Evolutionary conservation across 2,797 vertebrate genomes (phyloP).

Genomic region (Botia kubotai): DNA sequence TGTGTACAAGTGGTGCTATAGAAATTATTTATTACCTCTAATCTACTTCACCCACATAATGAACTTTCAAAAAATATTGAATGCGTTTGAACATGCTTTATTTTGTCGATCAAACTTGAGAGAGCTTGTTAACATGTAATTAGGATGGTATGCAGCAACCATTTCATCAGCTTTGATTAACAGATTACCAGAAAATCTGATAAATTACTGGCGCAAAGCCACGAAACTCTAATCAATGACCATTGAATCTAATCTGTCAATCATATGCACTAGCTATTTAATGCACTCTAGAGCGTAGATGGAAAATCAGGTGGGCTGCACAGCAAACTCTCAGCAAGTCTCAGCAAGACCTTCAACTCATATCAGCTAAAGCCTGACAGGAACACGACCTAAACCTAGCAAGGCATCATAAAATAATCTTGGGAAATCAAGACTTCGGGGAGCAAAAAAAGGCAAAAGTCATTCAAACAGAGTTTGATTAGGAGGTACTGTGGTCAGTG

Average conservation of each 20-base stretch:
- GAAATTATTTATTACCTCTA: constrained; percentile 40
- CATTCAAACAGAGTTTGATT: constrained; percentile 8
- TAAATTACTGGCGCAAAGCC: not conserved
- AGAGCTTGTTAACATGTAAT: constrained; percentile 22
- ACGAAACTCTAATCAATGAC: constrained; percentile 6
- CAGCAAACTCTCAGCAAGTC: not conserved
- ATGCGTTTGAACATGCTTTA: not conserved
- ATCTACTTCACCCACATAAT: constrained; percentile 27
- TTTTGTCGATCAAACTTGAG: constrained; percentile 17
- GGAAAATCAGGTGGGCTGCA: not conserved
- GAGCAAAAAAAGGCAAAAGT: not conserved
- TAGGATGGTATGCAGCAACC: not conserved
- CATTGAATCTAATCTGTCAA: constrained; percentile 25
- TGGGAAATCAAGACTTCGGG: constrained; percentile 29
- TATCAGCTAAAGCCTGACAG: constrained; percentile 19
- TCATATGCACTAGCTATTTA: not conserved
- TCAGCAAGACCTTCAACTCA: not conserved
- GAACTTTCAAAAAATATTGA: constrained; percentile 23
- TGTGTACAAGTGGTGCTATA: constrained; percentile 24
- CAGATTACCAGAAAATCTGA: constrained; percentile 6
- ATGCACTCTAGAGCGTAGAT: not conserved
- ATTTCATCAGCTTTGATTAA: constrained; percentile 36
- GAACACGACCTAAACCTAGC: not conserved
- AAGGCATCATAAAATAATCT: not conserved
- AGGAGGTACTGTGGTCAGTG: not conserved